Conservation (phyloP, 2,888 invertebrate species). For the Malthinus flaveolus region DNA sequence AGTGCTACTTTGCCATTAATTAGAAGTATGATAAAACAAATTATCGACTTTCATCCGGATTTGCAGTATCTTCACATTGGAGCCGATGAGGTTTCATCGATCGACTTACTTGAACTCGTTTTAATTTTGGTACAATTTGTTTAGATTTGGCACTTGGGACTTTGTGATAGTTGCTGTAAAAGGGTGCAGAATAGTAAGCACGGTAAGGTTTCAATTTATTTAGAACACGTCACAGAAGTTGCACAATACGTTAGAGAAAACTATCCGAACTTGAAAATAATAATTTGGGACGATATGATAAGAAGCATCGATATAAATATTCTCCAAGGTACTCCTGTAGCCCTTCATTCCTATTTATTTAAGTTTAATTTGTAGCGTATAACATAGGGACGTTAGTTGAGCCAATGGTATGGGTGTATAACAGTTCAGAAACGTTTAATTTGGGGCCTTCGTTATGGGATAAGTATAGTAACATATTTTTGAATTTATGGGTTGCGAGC, state of each 20-base stretch:
- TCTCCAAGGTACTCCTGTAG: constrained; percentile 57
- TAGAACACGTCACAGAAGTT: constrained; percentile 69
- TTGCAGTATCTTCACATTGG: constrained; percentile 76
- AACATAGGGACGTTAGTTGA: constrained; percentile 64
- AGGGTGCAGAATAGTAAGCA: constrained; percentile 56
- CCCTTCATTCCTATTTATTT: neutral
- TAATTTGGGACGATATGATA: constrained; percentile 91
- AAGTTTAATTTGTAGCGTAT: constrained; percentile 56
- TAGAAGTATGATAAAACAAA: constrained; percentile 71
- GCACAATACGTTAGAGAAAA: constrained; percentile 63
- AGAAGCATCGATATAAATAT: constrained; percentile 61
- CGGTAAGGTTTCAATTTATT: constrained; percentile 62
- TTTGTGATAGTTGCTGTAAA: constrained; percentile 62
- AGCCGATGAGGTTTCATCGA: constrained; percentile 68
- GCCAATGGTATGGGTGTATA: constrained; percentile 74
- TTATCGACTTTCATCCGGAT: constrained; percentile 66
- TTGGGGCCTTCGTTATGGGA: constrained; percentile 63
- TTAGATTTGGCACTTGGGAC: constrained; percentile 74
- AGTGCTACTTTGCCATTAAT: constrained; percentile 65
- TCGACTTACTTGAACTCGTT: neutral
- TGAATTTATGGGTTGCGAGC: constrained; percentile 75
- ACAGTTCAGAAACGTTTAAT: constrained; percentile 59
- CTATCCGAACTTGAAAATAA: constrained; percentile 65
- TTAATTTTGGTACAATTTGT: neutral
- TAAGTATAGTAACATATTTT: constrained; percentile 68